Evolutionary conservation across 2,797 vertebrate species (phyloP), one percentile per base, ranked within the genome.

Genomic region (Xiphorhynchus erythropygius): DNA sequence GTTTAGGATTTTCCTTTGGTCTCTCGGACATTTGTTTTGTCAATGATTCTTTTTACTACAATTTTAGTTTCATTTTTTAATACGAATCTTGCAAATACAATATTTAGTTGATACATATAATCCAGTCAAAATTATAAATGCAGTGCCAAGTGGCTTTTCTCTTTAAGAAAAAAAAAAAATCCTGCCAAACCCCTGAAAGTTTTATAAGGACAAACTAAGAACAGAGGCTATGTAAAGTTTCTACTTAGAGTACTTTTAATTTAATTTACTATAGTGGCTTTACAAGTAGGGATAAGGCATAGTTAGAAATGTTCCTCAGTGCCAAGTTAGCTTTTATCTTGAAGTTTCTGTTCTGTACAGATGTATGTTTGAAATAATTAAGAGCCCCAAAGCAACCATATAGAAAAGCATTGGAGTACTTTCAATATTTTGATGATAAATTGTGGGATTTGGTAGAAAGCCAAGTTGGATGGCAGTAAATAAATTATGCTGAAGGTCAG

Each of bases 311-410:
- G 32, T 25, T 84, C 10, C 11, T 69, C 42, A 3, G 1, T 91
- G 85, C 83, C 95, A 94, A 91, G 44, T 56, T 63, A 73, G 80
- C 83, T 95, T 95, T 95, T 76, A 84, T 67, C 69, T 56, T 60
- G 32, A 74, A 84, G 67, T n/a, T 81, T 41, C 59, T 82, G n/a
- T 32, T 87, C 77, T 42, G 47, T 74, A 44, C 18, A 79, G 63
- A 84, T 42, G 14, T 32, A 71, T 21, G 37, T 27, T 49, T 28
- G 68, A 42, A 77, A 84, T 70, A 76, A 79, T 80, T 53, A 93
- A 59, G 5, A 84, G 55, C 35, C 77, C 59, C 70, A 49, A 82
- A 88, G 56, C 44, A 89, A 56, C 59, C 52, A 67, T 39, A 76
- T 6, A 76, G 83, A 37, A 63, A 70, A 73, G 35, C 10, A 79